Evolutionary conservation across 2,797 vertebrate species (phyloP).

Genomic region (Poecile montanus): DNA sequence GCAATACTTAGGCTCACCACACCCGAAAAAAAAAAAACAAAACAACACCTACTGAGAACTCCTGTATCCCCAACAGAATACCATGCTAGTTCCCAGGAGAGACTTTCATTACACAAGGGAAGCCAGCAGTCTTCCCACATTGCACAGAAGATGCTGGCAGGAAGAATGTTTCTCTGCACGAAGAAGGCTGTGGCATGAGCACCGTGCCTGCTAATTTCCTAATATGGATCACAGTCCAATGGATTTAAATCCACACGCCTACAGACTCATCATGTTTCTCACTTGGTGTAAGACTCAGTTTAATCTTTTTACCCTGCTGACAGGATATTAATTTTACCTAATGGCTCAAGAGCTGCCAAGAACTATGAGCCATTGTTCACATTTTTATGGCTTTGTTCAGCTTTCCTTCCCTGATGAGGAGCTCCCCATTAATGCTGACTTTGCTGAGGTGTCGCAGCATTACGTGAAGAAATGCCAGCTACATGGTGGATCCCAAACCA

Average conservation of each 20-base stretch:
- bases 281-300: neutral
- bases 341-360: conserved; percentile 16
- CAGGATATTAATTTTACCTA: conserved; percentile 22
- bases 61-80: neutral
- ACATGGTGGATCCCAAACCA: neutral
- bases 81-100: accelerated
- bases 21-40: neutral
- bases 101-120: neutral
- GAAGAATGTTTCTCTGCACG: neutral
- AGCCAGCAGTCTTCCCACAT: neutral
- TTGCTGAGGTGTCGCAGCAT: neutral
- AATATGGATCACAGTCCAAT: neutral
- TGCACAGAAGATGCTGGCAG: neutral
- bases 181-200: neutral
- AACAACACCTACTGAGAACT: neutral
- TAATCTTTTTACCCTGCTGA: neutral
- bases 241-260: neutral
- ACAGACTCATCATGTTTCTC: neutral
- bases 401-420: neutral
- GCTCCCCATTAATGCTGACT: neutral
- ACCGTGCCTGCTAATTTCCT: neutral
- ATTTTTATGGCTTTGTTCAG: neutral
- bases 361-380: neutral
- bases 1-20: neutral
- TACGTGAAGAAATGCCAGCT: neutral